These are phyloP conservation scores for Thripadectes ignobilis DNA, from an alignment of 2,797 vertebrate genomes.

Conservation along the genomic window DNA sequence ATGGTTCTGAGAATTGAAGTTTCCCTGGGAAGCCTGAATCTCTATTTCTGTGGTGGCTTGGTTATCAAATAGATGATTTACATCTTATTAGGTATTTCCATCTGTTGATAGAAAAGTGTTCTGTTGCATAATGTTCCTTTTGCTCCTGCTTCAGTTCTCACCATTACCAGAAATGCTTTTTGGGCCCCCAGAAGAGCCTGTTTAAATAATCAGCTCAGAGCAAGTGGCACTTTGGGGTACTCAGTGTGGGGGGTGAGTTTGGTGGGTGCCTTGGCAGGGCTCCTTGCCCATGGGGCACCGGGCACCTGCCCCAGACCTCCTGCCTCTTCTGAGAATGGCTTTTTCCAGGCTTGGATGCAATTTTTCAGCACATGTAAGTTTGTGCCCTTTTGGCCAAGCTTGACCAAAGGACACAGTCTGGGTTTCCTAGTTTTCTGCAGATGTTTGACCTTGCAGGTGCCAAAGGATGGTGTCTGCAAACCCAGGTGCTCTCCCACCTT, in stretches of 20 bases:
- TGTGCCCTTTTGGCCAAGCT: background rate
- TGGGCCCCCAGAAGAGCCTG: background rate
- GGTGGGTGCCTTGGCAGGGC: background rate
- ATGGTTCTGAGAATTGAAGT: background rate
- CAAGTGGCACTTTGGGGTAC: background rate
- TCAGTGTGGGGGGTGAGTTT: background rate
- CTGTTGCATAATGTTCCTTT: background rate
- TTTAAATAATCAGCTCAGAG: background rate
- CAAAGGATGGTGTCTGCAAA: accelerated
- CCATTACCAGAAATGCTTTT: background rate
- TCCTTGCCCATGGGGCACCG: background rate
- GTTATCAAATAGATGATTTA: constrained; percentile 43
- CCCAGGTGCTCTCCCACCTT: accelerated
- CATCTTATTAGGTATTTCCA: constrained; percentile 35
- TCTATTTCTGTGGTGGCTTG: background rate
- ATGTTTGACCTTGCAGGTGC: background rate
- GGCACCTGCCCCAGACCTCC: background rate
- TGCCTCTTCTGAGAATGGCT: background rate
- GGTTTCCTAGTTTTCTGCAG: background rate
- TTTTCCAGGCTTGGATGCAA: background rate
- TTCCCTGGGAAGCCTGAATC: constrained; percentile 39
- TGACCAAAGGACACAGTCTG: background rate
- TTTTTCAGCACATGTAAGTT: background rate
- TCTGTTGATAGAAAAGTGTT: constrained; percentile 15
- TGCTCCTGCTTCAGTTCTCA: background rate